Conservation (phyloP, 2,797 vertebrate species). For the Coendou prehensilis region DNA sequence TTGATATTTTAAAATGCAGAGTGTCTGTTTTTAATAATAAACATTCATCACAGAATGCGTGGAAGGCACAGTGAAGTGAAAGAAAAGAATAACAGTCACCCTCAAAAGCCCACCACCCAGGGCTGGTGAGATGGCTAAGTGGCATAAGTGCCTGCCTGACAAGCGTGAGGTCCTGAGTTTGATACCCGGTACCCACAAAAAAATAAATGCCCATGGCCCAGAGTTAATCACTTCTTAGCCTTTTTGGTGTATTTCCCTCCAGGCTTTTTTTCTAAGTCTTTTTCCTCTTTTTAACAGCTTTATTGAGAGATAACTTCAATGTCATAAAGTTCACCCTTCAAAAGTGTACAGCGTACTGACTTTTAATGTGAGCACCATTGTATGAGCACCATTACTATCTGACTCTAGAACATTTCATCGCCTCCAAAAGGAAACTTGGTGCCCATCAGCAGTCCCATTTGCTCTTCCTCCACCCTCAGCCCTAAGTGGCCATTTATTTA, state of each 20-base stretch:
- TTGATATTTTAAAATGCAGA: conserved; percentile 21
- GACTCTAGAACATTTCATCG: conserved; percentile 27
- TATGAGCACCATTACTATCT: background rate
- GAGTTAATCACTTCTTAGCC: background rate
- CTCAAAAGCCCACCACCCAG: background rate
- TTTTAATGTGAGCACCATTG: background rate
- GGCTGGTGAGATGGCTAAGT: no score
- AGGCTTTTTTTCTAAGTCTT: background rate
- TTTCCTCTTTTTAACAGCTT: background rate
- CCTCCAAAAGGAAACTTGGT: conserved; percentile 12
- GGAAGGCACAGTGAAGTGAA: background rate
- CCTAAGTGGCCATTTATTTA: background rate
- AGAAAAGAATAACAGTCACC: background rate
- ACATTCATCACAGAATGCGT: background rate
- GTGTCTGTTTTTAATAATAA: background rate
- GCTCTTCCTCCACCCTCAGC: background rate
- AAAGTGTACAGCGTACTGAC: background rate
- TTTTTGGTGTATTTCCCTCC: background rate
- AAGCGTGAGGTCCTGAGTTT: no score
- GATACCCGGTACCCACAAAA: no score
- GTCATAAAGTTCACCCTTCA: background rate
- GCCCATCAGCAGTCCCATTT: background rate
- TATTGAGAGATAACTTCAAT: conserved; percentile 15
- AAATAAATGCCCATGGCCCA: background rate
- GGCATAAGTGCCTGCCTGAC: no score